These are phyloP conservation scores for Drosophila multiciliata DNA, from an alignment of 2,888 invertebrate species.

Conservation along the genomic window DNA sequence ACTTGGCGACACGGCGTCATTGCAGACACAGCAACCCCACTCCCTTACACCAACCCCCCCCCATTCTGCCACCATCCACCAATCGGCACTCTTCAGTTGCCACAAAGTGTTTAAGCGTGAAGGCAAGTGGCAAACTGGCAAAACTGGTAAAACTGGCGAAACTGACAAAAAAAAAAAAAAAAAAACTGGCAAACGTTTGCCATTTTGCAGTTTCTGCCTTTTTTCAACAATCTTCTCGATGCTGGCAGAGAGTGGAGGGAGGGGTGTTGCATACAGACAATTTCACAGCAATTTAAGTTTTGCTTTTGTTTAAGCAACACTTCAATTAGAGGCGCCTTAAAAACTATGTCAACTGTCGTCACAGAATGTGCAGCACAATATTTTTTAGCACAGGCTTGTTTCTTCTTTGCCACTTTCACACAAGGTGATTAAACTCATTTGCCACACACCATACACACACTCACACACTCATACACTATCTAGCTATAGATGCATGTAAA, in stretches of 20 bases:
- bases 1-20: conserved; percentile 40
- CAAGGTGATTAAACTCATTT: conserved; percentile 80
- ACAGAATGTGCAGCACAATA: conserved; percentile 60
- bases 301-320: conserved; percentile 81
- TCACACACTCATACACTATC: neutral
- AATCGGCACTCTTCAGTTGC: conserved; percentile 10
- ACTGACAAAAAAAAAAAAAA: neutral
- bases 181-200: conserved; percentile 58
- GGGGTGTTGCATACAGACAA: conserved; percentile 51
- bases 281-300: conserved; percentile 78
- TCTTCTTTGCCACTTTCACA: conserved; percentile 54
- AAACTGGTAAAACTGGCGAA: conserved; percentile 13
- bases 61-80: neutral
- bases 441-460: conserved; percentile 8
- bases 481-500: conserved; percentile 21
- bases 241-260: neutral
- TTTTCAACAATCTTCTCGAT: conserved; percentile 28
- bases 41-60: neutral
- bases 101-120: conserved; percentile 60
- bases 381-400: conserved; percentile 41
- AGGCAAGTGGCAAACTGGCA: conserved; percentile 52
- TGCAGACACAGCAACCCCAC: conserved; percentile 29
- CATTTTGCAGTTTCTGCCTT: conserved; percentile 47
- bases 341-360: conserved; percentile 72
- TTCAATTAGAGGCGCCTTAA: conserved; percentile 75